Evolutionary conservation across 2,113 vertebrate genomes (phyloP).

Genomic region (Felis chaus): DNA sequence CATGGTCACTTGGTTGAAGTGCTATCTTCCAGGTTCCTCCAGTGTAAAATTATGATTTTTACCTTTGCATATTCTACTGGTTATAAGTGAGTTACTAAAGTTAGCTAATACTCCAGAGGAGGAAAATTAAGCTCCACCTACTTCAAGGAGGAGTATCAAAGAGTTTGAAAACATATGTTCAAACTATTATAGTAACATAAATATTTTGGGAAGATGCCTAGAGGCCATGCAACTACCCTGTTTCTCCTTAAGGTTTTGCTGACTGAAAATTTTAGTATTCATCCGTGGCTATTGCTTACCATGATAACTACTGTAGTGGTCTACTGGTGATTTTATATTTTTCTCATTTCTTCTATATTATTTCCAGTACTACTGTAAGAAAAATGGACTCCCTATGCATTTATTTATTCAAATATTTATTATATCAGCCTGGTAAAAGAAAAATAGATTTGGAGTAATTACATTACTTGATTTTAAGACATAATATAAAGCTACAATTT

Average conservation of each 20-base stretch:
- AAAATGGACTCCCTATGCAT: neutral
- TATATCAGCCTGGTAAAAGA: neutral
- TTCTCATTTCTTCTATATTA: neutral
- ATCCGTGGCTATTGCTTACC: neutral
- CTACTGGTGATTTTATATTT: constrained; percentile 5
- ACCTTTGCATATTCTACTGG: neutral
- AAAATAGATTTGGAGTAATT: neutral
- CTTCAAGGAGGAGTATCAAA: neutral
- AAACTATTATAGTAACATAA: neutral
- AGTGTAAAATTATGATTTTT: neutral
- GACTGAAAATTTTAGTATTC: neutral
- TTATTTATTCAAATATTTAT: constrained; percentile 23
- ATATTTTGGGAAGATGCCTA: neutral
- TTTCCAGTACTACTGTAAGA: neutral
- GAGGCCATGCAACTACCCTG: neutral
- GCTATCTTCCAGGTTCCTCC: neutral
- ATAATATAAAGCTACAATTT: neutral
- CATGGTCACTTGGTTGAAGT: neutral
- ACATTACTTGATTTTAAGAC: neutral
- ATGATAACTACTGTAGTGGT: neutral
- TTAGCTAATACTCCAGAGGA: neutral
- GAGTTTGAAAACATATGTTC: neutral
- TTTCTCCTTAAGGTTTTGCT: neutral
- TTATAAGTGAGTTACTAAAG: neutral
- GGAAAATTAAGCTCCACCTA: neutral